phyloP scores from a whole-genome alignment of 2,113 vertebrate species.

The Coryphaenoides rupestris region DNA sequence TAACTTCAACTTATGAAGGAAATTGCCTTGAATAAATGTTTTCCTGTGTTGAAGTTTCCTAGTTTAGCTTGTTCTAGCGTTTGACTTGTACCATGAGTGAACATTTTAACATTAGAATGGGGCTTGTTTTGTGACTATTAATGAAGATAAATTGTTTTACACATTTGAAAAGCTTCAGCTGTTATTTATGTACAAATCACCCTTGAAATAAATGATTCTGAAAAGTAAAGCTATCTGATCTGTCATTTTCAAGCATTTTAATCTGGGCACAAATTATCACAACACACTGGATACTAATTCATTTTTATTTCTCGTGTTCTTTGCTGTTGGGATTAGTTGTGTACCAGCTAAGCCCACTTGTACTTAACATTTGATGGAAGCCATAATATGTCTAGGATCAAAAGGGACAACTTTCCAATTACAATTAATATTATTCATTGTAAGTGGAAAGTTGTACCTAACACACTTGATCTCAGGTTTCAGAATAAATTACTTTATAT shows the following conservation, averaged over 20 bases:
- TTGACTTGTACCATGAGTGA: constrained; percentile 11
- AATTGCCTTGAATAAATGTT: background rate
- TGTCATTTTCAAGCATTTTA: background rate
- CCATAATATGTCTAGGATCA: no score
- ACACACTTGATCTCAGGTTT: constrained; percentile 12
- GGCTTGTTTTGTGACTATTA: constrained; percentile 26
- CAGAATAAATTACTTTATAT: constrained; percentile 21
- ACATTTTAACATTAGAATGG: constrained; percentile 18
- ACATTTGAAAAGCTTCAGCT: background rate
- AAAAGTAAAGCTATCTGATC: background rate
- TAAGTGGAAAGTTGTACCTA: no score
- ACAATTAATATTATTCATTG: no score
- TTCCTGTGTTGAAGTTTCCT: background rate
- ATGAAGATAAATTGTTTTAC: constrained; percentile 11
- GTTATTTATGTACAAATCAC: constrained; percentile 8
- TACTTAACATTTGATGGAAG: background rate
- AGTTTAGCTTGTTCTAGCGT: background rate
- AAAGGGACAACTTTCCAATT: no score
- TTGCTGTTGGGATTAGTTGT: constrained; percentile 42
- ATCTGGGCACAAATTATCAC: background rate
- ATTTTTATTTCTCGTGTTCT: constrained; percentile 36
- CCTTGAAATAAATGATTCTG: constrained; percentile 52
- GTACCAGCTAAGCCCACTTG: background rate
- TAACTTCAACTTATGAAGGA: background rate
- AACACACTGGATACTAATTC: constrained; percentile 7